Percentiles rank a stretch among this genome's conserved stretches.
These are phyloP conservation scores for Galaxias olidus DNA, from an alignment of 2,797 vertebrate genomes.

Conservation along the genomic window DNA sequence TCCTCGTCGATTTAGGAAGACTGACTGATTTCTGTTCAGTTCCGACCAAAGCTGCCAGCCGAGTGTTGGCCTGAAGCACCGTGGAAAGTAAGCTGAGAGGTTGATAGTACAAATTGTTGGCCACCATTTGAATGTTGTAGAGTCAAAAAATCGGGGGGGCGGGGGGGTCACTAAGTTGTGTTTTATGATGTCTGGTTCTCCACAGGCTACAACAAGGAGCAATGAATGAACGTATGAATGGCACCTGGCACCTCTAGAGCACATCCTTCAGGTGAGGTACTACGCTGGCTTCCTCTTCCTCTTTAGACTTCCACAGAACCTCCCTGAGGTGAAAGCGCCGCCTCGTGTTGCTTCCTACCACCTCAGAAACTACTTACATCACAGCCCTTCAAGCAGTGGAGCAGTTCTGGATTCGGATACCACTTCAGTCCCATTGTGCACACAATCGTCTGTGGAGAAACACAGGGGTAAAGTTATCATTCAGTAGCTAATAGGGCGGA, in stretches of 20 bases:
- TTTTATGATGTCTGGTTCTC: too few species aligned
- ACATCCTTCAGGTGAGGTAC: too few species aligned
- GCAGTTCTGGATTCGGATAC: slow-evolving; percentile 90
- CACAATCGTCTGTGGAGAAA: slow-evolving; percentile 82
- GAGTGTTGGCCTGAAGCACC: slow-evolving; percentile 10
- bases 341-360: neutral
- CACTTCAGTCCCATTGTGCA: slow-evolving; percentile 95
- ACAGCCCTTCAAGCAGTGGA: slow-evolving; percentile 96
- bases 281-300: too few species aligned
- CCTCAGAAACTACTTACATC: slow-evolving; percentile 81
- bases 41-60: neutral
- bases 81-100: slow-evolving; percentile 13
- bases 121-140: too few species aligned
- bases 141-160: too few species aligned
- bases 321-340: neutral
- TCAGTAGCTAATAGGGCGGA: neutral
- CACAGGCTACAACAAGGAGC: too few species aligned
- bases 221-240: too few species aligned
- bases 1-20: neutral
- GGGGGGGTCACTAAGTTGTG: too few species aligned
- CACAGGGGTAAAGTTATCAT: slow-evolving; percentile 17
- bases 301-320: neutral
- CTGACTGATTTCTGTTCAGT: neutral
- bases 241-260: too few species aligned
- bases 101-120: too few species aligned